These are phyloP conservation scores for Himalopsyche anomala DNA, from an alignment of 2,888 invertebrate species.

Conservation along the genomic window DNA sequence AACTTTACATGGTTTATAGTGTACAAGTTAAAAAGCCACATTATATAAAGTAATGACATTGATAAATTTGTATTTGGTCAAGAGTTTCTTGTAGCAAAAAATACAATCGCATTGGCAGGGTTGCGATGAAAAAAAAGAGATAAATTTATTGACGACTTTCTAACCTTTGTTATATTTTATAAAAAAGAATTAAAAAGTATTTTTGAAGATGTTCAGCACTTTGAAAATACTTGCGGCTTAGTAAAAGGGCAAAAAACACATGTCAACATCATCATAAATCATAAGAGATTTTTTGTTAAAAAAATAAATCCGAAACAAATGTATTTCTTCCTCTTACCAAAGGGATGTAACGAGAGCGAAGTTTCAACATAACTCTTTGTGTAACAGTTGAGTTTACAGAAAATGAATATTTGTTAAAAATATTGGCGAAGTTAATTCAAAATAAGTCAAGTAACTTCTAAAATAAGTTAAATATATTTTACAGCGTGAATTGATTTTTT, in stretches of 20 bases:
- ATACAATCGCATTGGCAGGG: too few species aligned
- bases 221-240: constrained; percentile 26
- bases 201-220: background rate
- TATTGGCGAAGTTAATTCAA: too few species aligned
- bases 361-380: background rate
- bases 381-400: background rate
- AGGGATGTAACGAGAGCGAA: constrained; percentile 22
- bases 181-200: constrained; percentile 31
- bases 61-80: too few species aligned
- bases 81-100: too few species aligned
- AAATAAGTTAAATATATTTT: too few species aligned
- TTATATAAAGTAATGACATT: too few species aligned
- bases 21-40: too few species aligned
- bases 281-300: constrained; percentile 50
- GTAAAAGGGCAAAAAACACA: constrained; percentile 41
- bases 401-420: too few species aligned
- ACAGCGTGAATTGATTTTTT: too few species aligned
- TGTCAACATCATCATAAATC: constrained; percentile 62
- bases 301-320: constrained; percentile 56
- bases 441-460: too few species aligned
- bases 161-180: background rate
- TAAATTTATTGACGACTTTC: constrained; percentile 3
- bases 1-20: too few species aligned
- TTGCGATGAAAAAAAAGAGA: background rate
- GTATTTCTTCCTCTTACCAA: constrained; percentile 48